Conservation (phyloP, 2,797 vertebrate species). For the Anableps anableps region DNA sequence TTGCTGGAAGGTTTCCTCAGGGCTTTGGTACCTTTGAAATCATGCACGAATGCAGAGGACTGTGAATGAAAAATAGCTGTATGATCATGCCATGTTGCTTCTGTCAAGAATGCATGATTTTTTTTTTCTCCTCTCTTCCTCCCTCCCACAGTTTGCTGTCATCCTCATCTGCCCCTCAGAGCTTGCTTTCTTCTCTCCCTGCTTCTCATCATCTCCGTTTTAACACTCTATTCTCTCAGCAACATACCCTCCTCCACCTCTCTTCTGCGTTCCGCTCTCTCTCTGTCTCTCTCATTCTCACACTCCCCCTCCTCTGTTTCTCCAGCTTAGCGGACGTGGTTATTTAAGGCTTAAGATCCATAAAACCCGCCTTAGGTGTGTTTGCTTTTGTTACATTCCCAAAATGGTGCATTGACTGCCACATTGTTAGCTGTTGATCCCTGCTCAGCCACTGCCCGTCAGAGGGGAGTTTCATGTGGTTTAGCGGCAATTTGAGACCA, state of each 20-base stretch:
- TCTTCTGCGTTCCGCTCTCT: slow-evolving; percentile 6
- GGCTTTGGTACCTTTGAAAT: slow-evolving; percentile 72
- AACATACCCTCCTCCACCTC: slow-evolving; percentile 43
- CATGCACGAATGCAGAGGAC: slow-evolving; percentile 74
- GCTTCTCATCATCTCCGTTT: slow-evolving; percentile 57
- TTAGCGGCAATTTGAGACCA: slow-evolving; percentile 48
- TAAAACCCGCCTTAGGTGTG: slow-evolving; percentile 74
- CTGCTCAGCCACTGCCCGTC: slow-evolving; percentile 58
- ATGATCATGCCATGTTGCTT: slow-evolving; percentile 74
- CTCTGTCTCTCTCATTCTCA: slow-evolving; percentile 17
- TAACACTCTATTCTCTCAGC: slow-evolving; percentile 52
- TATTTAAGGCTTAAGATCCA: slow-evolving; percentile 77
- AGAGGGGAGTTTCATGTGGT: slow-evolving; percentile 46
- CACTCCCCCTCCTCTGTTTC: slow-evolving; percentile 41
- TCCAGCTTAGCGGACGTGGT: slow-evolving; percentile 66
- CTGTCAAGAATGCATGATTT: slow-evolving; percentile 62
- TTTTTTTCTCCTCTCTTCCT: slow-evolving; percentile 8
- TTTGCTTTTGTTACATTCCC: slow-evolving; percentile 76
- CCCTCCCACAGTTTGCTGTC: slow-evolving; percentile 54
- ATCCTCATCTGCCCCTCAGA: slow-evolving; percentile 66
- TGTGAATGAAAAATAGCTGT: slow-evolving; percentile 76
- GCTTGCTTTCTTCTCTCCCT: slow-evolving; percentile 26
- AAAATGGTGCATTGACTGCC: slow-evolving; percentile 60
- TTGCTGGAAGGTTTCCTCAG: slow-evolving; percentile 85
- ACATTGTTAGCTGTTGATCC: slow-evolving; percentile 68